Base-by-base conservation (phyloP, 2,888 invertebrate genomes). In the Dusona sp. region DNA sequence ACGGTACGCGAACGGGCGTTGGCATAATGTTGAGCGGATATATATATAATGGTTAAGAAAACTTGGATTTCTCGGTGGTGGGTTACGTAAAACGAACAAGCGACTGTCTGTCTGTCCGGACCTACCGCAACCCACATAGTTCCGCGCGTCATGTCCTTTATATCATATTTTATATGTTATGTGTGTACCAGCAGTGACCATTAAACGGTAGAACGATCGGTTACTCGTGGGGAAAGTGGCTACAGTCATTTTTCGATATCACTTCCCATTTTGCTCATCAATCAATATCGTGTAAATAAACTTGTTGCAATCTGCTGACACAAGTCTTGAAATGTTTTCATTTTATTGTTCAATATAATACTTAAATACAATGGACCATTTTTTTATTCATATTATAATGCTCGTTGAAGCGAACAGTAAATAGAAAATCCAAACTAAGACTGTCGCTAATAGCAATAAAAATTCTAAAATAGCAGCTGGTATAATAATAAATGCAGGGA, bases 71-170 rank as follows among this genome's bases (percentile, higher is more conserved):
- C 57, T 64, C 65, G 54, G 45, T 42, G 45, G 75, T 54, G 79
- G 29, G 74, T 87, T 86, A 84, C 79, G 84, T 84, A 87, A 79
- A 86, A 78, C 70, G 64, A 29, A 64, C 68, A 36, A 72, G 74
- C 68, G 81, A 84, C 81, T 72, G 74, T 84, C 73, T 57, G 85
- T 80, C 84, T 86, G 79, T 80, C 79, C 83, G 84, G 89, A 89
- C 90, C 89, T 90, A 89, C 89, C 89, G 85, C 89, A 90, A 89
- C 89, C 89, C 88, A 90, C 89, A 84, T 89, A 75, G 79, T 78
- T 80, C 61, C 77, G 51, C 64, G 79, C 45, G 64, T 67, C 83
- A 77, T 54, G 77, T 74, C 77, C 57, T 78, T 84, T 74, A 79
- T 77, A 75, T 82, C 65, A 79, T 83, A 84, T 83, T 80, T 77